Evolutionary conservation across 1,140 invertebrate species (phyloP).

Genomic region (Rhagoletis zephyria): DNA sequence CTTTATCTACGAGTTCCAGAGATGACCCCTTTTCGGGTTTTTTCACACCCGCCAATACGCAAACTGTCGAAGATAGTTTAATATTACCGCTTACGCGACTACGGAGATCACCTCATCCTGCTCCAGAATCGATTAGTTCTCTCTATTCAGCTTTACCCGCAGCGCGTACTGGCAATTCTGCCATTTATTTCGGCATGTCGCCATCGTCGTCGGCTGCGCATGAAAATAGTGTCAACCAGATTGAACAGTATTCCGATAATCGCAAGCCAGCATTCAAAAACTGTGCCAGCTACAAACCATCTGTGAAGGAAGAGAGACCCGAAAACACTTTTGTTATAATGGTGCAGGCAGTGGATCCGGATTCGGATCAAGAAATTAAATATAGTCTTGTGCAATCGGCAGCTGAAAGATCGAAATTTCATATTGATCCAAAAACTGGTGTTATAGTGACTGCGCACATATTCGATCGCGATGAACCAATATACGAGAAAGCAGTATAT

Average conservation of each 20-base stretch:
- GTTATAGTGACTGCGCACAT: conserved; percentile 82
- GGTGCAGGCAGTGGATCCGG: conserved; percentile 79
- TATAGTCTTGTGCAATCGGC: conserved; percentile 85
- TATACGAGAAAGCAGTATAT: conserved; percentile 83
- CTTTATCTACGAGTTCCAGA: conserved; percentile 36
- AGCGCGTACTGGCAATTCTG: conserved; percentile 54
- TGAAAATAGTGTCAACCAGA: conserved; percentile 56
- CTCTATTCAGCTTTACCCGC: conserved; percentile 54
- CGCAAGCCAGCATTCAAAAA: conserved; percentile 82
- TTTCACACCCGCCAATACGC: conserved; percentile 55
- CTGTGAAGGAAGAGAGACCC: conserved; percentile 79
- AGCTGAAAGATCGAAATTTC: conserved; percentile 84
- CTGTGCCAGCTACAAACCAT: conserved; percentile 79
- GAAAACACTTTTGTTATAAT: conserved; percentile 77
- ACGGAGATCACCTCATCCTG: conserved; percentile 53
- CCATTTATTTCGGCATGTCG: conserved; percentile 46
- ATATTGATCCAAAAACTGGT: conserved; percentile 83
- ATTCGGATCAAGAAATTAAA: conserved; percentile 84
- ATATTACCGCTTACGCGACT: neutral
- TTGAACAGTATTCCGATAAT: conserved; percentile 73
- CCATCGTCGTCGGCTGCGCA: conserved; percentile 54
- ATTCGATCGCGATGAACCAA: conserved; percentile 89
- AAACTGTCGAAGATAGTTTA: neutral
- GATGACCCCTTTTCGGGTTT: conserved; percentile 54
- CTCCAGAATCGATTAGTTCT: conserved; percentile 46